These are phyloP conservation scores for Drosophila grimshawi DNA, from an alignment of 1,140 invertebrate genomes.

Conservation along the genomic window DNA sequence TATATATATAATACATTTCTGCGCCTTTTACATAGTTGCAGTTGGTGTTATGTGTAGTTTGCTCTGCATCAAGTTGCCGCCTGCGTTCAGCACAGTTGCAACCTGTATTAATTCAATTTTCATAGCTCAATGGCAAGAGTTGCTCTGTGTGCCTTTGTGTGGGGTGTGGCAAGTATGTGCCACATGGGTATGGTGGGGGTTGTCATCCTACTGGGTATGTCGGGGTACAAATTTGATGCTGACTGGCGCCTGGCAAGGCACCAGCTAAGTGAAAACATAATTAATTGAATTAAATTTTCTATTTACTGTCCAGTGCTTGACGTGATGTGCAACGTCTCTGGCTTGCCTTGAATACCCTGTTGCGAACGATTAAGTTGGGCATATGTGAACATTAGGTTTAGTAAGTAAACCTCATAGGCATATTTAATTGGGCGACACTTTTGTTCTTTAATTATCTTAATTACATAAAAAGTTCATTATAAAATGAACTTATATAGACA, in stretches of 20 bases:
- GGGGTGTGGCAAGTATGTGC: neutral
- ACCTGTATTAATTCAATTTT: conserved; percentile 71
- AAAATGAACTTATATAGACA: no score
- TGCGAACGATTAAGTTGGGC: no score
- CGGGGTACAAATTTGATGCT: neutral
- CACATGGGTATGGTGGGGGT: neutral
- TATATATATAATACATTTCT: neutral
- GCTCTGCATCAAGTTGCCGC: neutral
- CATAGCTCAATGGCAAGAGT: conserved; percentile 48
- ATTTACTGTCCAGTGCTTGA: conserved; percentile 56
- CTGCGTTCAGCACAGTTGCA: conserved; percentile 32
- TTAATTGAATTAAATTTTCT: conserved; percentile 82
- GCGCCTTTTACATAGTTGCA: no score
- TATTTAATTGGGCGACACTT: no score
- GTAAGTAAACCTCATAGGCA: no score
- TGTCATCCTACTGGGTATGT: no score
- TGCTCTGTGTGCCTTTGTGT: no score
- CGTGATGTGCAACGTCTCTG: conserved; percentile 16
- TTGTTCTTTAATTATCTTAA: no score
- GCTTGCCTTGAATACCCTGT: conserved; percentile 12
- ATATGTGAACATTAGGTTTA: no score
- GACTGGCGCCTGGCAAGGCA: conserved; percentile 1
- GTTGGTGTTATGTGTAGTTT: conserved; percentile 2
- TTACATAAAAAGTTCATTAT: no score
- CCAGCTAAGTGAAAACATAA: conserved; percentile 77